A percentile compares a stretch with the other conserved stretches of the same genome.
phyloP scores from a whole-genome alignment of 2,888 invertebrate species.

The Spilarctia lutea region DNA sequence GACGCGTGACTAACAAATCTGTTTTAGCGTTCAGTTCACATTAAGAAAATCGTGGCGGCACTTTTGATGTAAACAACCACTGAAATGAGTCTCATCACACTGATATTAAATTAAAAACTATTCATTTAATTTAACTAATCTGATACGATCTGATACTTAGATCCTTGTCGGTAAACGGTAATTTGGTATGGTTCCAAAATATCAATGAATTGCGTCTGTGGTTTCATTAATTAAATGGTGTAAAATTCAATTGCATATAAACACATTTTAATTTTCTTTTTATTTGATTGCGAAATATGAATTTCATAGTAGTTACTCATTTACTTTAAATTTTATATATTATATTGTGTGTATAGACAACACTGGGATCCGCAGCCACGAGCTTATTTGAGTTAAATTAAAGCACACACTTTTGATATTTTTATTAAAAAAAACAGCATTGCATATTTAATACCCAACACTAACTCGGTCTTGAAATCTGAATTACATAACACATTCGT shows the following conservation, averaged over 20 bases:
- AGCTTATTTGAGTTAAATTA: not conserved
- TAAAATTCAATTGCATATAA: constrained; percentile 4
- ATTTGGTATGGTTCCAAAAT: constrained; percentile 37
- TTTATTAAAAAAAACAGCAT: not conserved
- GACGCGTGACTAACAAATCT: constrained; percentile 57
- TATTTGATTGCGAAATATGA: not conserved
- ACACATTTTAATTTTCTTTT: not conserved
- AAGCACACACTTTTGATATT: not conserved
- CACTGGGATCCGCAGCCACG: not conserved
- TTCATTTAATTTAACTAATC: constrained; percentile 52
- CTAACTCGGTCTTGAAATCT: not conserved
- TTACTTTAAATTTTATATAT: not conserved
- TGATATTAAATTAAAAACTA: constrained; percentile 40
- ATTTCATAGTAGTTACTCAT: not conserved
- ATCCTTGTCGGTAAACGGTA: constrained; percentile 45
- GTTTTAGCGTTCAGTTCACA: constrained; percentile 56
- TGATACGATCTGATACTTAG: constrained; percentile 25
- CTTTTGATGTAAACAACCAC: constrained; percentile 51
- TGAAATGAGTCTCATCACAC: constrained; percentile 41
- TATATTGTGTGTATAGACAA: not conserved
- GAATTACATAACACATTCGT: not conserved
- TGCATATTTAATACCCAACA: not conserved
- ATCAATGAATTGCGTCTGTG: constrained; percentile 22
- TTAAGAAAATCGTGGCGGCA: constrained; percentile 53
- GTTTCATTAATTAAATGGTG: not conserved